Conservation (phyloP, 2,113 vertebrate genomes). For the Progne subis region DNA sequence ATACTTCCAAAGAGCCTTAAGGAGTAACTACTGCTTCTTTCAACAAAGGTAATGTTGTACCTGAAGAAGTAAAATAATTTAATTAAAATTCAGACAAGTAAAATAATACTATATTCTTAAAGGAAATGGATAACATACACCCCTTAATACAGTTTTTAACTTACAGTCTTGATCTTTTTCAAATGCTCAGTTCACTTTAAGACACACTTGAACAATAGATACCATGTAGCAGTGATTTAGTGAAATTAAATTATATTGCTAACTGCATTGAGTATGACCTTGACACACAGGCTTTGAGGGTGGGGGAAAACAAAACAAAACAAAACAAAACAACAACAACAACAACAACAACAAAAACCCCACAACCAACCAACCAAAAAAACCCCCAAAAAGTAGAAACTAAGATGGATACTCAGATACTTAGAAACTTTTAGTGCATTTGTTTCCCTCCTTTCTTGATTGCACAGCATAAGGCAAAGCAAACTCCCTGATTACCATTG, state of each 20-base stretch:
- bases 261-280: background rate
- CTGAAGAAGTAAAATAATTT: conserved; percentile 68
- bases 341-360: background rate
- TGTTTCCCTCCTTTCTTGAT: background rate
- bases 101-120: background rate
- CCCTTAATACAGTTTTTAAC: background rate
- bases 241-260: background rate
- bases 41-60: conserved; percentile 85
- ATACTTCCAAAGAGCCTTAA: conserved; percentile 80
- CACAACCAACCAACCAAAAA: no score
- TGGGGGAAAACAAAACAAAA: no score
- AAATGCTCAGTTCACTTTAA: background rate
- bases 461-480: background rate
- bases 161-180: background rate
- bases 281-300: background rate
- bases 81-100: background rate
- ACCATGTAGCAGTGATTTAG: background rate
- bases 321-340: background rate
- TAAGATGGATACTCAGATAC: background rate
- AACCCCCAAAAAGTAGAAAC: background rate
- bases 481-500: background rate
- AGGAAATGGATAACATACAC: background rate
- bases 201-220: background rate
- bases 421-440: background rate
- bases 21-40: conserved; percentile 78